phyloP scores from a whole-genome alignment of 2,797 vertebrate species.

The Podargus strigoides region DNA sequence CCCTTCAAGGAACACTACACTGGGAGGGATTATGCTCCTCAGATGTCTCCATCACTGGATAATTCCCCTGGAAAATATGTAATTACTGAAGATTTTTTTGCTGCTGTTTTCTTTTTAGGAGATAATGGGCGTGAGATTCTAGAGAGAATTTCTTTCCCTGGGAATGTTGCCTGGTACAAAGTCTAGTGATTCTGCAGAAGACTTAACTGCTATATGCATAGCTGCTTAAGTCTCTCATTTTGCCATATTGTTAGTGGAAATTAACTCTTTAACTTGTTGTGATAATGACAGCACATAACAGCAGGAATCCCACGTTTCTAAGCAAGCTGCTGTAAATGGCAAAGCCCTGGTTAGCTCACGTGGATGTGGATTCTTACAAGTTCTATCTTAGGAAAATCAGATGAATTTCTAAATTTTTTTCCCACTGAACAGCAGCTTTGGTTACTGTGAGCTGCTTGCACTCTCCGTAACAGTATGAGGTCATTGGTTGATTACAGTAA shows the following conservation, averaged over 20 bases:
- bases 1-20: background rate
- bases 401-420: too few species aligned
- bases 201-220: background rate
- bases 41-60: background rate
- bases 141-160: background rate
- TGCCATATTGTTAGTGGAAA: rapidly evolving
- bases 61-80: background rate
- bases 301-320: rapidly evolving
- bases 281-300: rapidly evolving
- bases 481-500: background rate
- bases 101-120: background rate
- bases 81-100: background rate
- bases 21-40: background rate
- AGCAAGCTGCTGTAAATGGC: background rate
- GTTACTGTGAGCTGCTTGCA: background rate
- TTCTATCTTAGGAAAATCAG: background rate
- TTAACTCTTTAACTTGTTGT: rapidly evolving
- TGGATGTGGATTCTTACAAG: background rate
- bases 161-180: background rate
- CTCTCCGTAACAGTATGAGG: background rate
- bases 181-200: background rate
- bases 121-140: background rate
- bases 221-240: background rate
- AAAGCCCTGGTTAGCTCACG: background rate
- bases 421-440: background rate